A percentile compares a stretch with the other conserved stretches of the same genome.
Conservation (phyloP, 1,140 invertebrate species). For the Panonychus citri region DNA sequence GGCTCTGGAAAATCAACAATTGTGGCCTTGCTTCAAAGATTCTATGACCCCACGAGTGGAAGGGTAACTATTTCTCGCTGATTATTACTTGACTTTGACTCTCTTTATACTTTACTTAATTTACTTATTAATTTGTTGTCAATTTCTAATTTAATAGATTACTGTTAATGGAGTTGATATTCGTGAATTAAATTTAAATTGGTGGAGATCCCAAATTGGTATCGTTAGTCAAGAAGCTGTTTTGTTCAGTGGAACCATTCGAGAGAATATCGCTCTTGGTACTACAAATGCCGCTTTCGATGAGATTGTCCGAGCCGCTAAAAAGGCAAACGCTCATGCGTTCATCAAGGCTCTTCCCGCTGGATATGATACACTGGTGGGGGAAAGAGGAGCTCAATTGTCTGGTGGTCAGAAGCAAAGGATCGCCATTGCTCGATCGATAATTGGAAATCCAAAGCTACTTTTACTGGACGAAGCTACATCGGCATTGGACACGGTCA, state of each 20-base stretch:
- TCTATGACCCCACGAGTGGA: slow-evolving; percentile 45
- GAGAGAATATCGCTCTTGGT: slow-evolving; percentile 82
- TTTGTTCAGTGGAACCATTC: slow-evolving; percentile 25
- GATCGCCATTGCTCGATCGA: slow-evolving; percentile 64
- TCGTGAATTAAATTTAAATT: slow-evolving; percentile 24
- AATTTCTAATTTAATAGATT: neutral
- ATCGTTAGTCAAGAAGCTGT: slow-evolving; percentile 43
- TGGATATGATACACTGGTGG: slow-evolving; percentile 64
- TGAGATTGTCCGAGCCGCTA: slow-evolving; percentile 48
- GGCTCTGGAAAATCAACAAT: slow-evolving; percentile 29
- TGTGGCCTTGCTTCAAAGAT: slow-evolving; percentile 3
- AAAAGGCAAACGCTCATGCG: slow-evolving; percentile 63
- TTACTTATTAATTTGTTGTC: no score
- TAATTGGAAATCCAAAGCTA: slow-evolving; percentile 61
- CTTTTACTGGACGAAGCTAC: slow-evolving; percentile 51
- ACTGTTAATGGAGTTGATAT: slow-evolving; percentile 16
- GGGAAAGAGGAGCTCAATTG: slow-evolving; percentile 51
- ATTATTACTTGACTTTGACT: no score
- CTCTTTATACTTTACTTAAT: no score
- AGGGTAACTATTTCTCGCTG: neutral
- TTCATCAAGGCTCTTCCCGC: slow-evolving; percentile 60
- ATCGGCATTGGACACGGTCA: slow-evolving; percentile 25
- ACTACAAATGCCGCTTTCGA: slow-evolving; percentile 30
- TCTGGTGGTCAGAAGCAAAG: slow-evolving; percentile 76
- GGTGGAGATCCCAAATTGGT: slow-evolving; percentile 28